phyloP scores from a whole-genome alignment of 1,140 invertebrate species.

The Globodera ellingtonae region DNA sequence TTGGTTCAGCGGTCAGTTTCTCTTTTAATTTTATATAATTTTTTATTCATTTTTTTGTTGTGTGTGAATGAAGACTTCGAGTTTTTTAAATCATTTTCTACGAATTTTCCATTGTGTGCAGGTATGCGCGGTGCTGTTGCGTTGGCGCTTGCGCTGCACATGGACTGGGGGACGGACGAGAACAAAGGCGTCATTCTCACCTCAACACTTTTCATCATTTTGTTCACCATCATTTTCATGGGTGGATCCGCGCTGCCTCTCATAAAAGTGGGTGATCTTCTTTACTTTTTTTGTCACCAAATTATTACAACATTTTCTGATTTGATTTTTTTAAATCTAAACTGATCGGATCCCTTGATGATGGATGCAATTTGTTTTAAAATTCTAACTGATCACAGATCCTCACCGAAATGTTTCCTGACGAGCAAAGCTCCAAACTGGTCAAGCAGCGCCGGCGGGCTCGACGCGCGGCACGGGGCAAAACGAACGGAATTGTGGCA shows the following conservation, averaged over 20 bases:
- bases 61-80: constrained; percentile 10
- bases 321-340: neutral
- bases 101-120: constrained; percentile 49
- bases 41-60: constrained; percentile 9
- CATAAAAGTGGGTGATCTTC: constrained; percentile 70
- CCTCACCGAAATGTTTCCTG: constrained; percentile 46
- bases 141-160: constrained; percentile 92
- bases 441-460: constrained; percentile 17
- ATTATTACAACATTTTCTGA: neutral
- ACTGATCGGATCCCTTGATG: constrained; percentile 11
- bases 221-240: constrained; percentile 90
- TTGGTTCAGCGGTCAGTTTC: constrained; percentile 78
- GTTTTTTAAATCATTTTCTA: neutral
- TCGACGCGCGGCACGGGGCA: constrained; percentile 13
- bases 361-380: constrained; percentile 16
- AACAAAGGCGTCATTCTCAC: constrained; percentile 93
- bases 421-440: constrained; percentile 31
- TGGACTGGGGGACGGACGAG: constrained; percentile 85
- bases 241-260: constrained; percentile 95
- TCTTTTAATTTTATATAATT: neutral
- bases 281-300: neutral
- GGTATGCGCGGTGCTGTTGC: constrained; percentile 93
- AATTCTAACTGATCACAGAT: constrained; percentile 30
- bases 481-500: constrained; percentile 4
- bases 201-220: constrained; percentile 90